Conservation (phyloP, 2,888 invertebrate genomes). For the Exocentrus adspersus region DNA sequence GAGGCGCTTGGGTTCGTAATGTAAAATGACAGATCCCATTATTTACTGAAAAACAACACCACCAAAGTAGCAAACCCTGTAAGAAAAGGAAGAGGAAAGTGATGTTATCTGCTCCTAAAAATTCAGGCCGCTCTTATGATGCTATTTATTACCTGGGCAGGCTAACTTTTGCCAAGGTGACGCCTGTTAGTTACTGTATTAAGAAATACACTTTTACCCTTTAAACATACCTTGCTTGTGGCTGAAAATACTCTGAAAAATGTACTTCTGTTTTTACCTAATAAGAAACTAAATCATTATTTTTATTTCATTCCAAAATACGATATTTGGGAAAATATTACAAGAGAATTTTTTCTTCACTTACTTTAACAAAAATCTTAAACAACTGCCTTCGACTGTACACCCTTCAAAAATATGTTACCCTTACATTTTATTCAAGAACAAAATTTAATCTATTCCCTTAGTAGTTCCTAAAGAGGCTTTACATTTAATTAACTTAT, state of each 20-base stretch:
- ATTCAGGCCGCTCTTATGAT: conserved; percentile 53
- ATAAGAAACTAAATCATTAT: too few species aligned
- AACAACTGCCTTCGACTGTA: too few species aligned
- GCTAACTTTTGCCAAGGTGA: conserved; percentile 40
- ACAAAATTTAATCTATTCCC: background rate
- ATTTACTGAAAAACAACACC: conserved; percentile 65
- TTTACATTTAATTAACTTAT: background rate
- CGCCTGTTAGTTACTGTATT: conserved; percentile 26
- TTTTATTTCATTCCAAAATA: too few species aligned
- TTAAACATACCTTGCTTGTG: too few species aligned
- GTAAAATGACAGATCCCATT: conserved; percentile 66
- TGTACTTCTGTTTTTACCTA: too few species aligned
- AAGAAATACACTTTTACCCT: conserved; percentile 28
- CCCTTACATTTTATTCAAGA: background rate
- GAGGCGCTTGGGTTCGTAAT: conserved; percentile 60
- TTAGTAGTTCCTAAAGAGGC: background rate
- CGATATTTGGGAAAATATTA: too few species aligned
- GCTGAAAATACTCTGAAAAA: too few species aligned
- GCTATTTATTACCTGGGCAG: conserved; percentile 48
- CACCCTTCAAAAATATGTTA: background rate
- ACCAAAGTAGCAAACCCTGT: conserved; percentile 63
- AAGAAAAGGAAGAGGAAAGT: conserved; percentile 59
- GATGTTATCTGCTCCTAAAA: conserved; percentile 56
- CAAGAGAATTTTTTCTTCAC: too few species aligned
- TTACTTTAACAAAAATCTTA: too few species aligned